Conservation (phyloP, 1,140 invertebrate genomes). For the Trinorchestia longiramus region DNA sequence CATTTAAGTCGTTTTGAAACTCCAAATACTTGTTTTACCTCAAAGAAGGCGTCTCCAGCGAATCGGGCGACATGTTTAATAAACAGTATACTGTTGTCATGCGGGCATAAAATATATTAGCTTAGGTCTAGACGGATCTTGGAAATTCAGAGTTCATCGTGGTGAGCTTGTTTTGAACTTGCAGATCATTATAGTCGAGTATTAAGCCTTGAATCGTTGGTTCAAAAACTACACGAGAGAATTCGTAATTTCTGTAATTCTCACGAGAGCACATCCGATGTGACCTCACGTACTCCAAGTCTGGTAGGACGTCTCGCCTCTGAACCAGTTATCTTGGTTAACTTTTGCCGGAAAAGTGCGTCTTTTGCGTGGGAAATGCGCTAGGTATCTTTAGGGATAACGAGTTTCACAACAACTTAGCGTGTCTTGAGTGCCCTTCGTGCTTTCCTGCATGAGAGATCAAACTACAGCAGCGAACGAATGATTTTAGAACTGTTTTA, state of each 20-base stretch:
- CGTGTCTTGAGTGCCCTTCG: background rate
- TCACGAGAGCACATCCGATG: background rate
- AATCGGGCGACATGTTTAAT: too few species aligned
- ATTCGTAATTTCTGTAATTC: background rate
- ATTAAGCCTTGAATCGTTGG: background rate
- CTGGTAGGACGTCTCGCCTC: background rate
- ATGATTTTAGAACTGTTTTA: background rate
- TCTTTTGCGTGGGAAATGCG: background rate
- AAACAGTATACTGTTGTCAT: too few species aligned
- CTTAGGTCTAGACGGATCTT: background rate
- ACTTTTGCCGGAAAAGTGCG: conserved; percentile 6
- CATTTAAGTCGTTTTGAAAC: too few species aligned
- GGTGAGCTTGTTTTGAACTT: background rate
- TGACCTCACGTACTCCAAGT: background rate
- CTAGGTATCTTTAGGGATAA: background rate
- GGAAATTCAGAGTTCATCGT: background rate
- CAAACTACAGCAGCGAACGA: background rate
- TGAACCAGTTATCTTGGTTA: background rate
- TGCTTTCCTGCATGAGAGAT: background rate
- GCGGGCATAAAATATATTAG: background rate
- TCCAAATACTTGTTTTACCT: too few species aligned
- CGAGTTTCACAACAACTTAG: background rate
- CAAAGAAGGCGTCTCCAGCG: too few species aligned
- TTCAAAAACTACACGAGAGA: background rate
- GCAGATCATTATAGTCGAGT: background rate